Evolutionary conservation across 2,888 invertebrate genomes (phyloP).

Genomic region (Eugnorisma glareosa): DNA sequence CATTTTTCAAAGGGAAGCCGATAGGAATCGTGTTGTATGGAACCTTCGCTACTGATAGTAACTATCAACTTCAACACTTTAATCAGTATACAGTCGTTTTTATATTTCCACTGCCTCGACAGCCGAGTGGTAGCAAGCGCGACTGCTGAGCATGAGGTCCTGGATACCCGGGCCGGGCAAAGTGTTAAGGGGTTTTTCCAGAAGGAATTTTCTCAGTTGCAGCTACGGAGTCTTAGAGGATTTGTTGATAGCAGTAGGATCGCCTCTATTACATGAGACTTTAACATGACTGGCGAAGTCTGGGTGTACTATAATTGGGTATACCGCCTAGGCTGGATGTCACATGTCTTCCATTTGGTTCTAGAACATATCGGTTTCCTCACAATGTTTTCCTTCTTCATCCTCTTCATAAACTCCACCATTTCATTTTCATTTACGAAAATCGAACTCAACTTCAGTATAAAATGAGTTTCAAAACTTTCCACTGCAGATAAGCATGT

Average conservation of each 20-base stretch:
- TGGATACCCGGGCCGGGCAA: neutral
- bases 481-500: conserved; percentile 31
- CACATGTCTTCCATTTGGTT: neutral
- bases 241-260: neutral
- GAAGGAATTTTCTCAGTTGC: neutral
- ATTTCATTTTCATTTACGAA: too few relatives aligned
- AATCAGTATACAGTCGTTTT: neutral
- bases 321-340: neutral
- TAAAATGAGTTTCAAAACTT: conserved; percentile 30
- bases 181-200: neutral
- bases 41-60: too few relatives aligned
- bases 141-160: neutral
- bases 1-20: too few relatives aligned
- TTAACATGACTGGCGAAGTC: neutral
- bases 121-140: neutral
- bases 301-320: neutral
- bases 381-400: neutral
- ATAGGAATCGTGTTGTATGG: too few relatives aligned
- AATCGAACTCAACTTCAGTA: conserved; percentile 29
- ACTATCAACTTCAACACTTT: neutral
- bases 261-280: neutral
- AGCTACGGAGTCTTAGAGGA: neutral
- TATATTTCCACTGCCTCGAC: neutral
- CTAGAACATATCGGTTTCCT: neutral
- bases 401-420: neutral